A percentile compares a stretch with the other conserved stretches of the same genome.
Evolutionary conservation across 1,140 invertebrate species (phyloP).

Genomic region (Chrysomallon squamiferum): DNA sequence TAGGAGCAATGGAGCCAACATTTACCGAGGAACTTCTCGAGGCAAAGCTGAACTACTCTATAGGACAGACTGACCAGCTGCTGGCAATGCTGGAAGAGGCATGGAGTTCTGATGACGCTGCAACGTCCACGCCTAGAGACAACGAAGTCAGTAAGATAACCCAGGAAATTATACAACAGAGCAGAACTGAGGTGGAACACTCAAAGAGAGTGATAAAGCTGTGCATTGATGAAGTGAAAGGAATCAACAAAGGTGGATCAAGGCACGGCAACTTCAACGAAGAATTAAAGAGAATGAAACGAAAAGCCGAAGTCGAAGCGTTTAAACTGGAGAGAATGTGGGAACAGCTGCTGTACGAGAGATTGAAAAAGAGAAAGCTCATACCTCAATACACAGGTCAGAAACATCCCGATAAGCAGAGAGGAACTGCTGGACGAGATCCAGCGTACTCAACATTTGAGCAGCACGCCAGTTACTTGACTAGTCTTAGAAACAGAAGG

Average conservation of each 20-base stretch:
- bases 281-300: conserved; percentile 24
- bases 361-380: conserved; percentile 1
- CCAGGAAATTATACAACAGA: conserved; percentile 32
- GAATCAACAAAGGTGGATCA: conserved; percentile 23
- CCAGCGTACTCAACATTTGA: conserved; percentile 29
- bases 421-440: conserved; percentile 1
- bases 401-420: conserved; percentile 12
- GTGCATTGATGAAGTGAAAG: conserved; percentile 35
- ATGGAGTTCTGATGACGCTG: conserved; percentile 24
- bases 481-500: conserved; percentile 28
- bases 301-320: conserved; percentile 46
- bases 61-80: conserved; percentile 57
- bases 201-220: conserved; percentile 39
- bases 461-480: conserved; percentile 35
- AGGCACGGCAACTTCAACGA: conserved; percentile 27
- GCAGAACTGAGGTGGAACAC: conserved; percentile 34
- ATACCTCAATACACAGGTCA: too few relatives aligned
- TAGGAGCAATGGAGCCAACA: conserved; percentile 48
- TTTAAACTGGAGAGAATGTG: conserved; percentile 47
- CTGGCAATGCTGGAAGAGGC: conserved; percentile 48
- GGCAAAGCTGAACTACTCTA: conserved; percentile 56
- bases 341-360: conserved; percentile 33
- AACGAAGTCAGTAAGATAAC: conserved; percentile 24
- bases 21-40: conserved; percentile 55
- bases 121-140: neutral